phyloP scores from a whole-genome alignment of 2,113 vertebrate genomes.

The Dolichallabes microphthalmus region DNA sequence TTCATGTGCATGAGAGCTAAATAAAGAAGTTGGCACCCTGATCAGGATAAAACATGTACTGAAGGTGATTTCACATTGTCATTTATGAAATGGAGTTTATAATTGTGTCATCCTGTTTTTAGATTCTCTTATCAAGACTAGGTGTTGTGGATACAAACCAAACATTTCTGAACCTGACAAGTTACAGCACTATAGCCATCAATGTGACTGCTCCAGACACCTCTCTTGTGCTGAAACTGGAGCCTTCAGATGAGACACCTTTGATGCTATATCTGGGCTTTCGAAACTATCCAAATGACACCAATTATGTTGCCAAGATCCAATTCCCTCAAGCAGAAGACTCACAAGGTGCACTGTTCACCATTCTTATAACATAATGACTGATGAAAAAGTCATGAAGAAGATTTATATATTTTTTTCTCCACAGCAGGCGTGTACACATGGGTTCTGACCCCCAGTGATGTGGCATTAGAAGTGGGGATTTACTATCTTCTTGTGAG shows the following conservation, averaged over 20 bases:
- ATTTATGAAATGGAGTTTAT: no score
- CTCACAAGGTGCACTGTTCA: conserved; percentile 67
- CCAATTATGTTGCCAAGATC: conserved; percentile 72
- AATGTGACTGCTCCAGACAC: conserved; percentile 75
- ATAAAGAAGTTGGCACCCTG: neutral
- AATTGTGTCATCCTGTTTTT: neutral
- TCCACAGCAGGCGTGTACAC: conserved; percentile 76
- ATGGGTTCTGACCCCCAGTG: conserved; percentile 83
- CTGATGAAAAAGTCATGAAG: neutral
- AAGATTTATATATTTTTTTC: conserved; percentile 23
- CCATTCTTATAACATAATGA: neutral
- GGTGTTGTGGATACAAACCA: conserved; percentile 63
- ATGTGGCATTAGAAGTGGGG: conserved; percentile 75
- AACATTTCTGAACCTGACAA: conserved; percentile 75
- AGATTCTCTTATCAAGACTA: conserved; percentile 83
- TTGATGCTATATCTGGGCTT: conserved; percentile 80
- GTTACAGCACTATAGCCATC: conserved; percentile 77
- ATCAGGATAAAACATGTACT: neutral
- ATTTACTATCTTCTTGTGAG: conserved; percentile 80
- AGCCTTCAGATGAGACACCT: conserved; percentile 72
- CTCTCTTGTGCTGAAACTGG: conserved; percentile 81
- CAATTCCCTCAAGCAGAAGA: conserved; percentile 65
- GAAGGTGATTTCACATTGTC: neutral
- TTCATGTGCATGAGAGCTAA: no score
- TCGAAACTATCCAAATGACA: conserved; percentile 76